Conservation (phyloP, 2,797 vertebrate species). For the Clamator glandarius region DNA sequence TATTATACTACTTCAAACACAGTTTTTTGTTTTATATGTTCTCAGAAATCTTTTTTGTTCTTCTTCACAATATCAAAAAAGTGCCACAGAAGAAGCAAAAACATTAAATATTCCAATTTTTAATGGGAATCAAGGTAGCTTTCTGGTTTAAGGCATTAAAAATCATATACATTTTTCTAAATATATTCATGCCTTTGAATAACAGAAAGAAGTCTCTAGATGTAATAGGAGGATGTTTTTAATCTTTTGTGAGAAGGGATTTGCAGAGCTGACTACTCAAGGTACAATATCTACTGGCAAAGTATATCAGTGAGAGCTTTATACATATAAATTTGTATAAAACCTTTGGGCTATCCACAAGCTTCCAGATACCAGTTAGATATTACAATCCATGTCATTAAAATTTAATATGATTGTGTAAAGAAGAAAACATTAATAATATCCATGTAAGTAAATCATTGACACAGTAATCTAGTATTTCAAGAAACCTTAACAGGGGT, state of each 20-base stretch:
- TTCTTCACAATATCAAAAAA: slow-evolving; percentile 81
- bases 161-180: slow-evolving; percentile 83
- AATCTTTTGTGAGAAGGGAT: slow-evolving; percentile 86
- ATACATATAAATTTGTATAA: slow-evolving; percentile 84
- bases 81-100: slow-evolving; percentile 79
- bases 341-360: slow-evolving; percentile 80
- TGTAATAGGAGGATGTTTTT: slow-evolving; percentile 86
- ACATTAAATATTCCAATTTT: slow-evolving; percentile 84
- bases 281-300: slow-evolving; percentile 85
- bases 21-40: slow-evolving; percentile 86
- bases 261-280: slow-evolving; percentile 82
- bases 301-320: slow-evolving; percentile 81
- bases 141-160: slow-evolving; percentile 83
- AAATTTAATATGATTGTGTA: slow-evolving; percentile 83
- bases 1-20: slow-evolving; percentile 87
- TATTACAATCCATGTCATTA: slow-evolving; percentile 80
- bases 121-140: slow-evolving; percentile 82
- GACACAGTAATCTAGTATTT: slow-evolving; percentile 77
- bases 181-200: slow-evolving; percentile 88
- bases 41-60: slow-evolving; percentile 84
- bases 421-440: slow-evolving; percentile 79
- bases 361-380: slow-evolving; percentile 80
- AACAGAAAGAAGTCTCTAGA: slow-evolving; percentile 86
- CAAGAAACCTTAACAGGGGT: slow-evolving; percentile 70
- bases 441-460: slow-evolving; percentile 78